Conservation (phyloP, 2,888 invertebrate species). For the Deilephila porcellus region DNA sequence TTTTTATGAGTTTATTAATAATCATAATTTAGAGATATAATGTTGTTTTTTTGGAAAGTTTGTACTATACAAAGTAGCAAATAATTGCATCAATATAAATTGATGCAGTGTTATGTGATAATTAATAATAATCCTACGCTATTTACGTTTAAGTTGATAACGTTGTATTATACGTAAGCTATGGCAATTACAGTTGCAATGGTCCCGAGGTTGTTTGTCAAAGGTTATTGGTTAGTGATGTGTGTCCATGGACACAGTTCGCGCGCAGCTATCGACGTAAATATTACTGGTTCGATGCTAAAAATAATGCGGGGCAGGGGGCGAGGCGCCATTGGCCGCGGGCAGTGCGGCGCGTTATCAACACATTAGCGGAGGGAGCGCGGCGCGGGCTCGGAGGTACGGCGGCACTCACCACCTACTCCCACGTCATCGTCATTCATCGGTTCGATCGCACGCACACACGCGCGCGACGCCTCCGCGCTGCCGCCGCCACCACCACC, state of each 20-base stretch:
- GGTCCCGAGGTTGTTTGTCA: not conserved
- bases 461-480: conserved; percentile 39
- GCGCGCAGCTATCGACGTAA: conserved; percentile 43
- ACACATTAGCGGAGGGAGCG: conserved; percentile 45
- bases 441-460: conserved; percentile 79
- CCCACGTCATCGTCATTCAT: conserved; percentile 82
- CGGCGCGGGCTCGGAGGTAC: conserved; percentile 41
- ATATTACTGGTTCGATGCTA: conserved; percentile 57
- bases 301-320: conserved; percentile 70
- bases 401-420: conserved; percentile 55
- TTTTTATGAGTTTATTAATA: no score
- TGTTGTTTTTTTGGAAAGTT: no score
- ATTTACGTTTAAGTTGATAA: no score
- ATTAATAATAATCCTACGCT: no score
- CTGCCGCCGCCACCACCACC: conserved; percentile 34
- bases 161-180: not conserved
- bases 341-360: conserved; percentile 59
- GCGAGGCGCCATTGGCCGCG: conserved; percentile 10
- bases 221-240: not conserved
- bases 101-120: no score
- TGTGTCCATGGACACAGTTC: not conserved
- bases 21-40: no score
- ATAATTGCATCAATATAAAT: no score
- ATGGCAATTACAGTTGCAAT: not conserved
- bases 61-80: no score